These are phyloP conservation scores for Pollimyrus isidori DNA, from an alignment of 2,113 vertebrate genomes.

Conservation along the genomic window DNA sequence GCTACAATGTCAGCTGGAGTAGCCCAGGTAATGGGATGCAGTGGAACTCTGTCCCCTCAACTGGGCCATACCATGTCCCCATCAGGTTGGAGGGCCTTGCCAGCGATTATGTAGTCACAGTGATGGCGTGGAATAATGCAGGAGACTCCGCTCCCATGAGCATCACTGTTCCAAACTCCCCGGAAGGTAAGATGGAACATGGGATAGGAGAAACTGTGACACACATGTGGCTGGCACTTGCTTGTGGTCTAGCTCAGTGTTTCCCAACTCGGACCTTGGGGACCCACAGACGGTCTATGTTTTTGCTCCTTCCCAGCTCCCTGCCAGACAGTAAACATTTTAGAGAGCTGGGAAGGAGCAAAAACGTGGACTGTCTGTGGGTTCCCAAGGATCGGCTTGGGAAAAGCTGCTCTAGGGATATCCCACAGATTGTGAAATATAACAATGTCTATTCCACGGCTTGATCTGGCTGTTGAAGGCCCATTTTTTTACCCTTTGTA, in stretches of 20 bases:
- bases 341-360: not conserved
- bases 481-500: not conserved
- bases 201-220: not conserved
- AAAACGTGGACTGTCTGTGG: not conserved
- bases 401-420: not conserved
- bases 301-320: not conserved
- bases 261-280: not conserved
- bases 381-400: not conserved
- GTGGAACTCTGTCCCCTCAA: slow-evolving; percentile 22
- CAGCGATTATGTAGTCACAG: slow-evolving; percentile 32
- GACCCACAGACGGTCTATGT: not conserved
- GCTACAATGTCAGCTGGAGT: slow-evolving; percentile 49
- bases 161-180: slow-evolving; percentile 34
- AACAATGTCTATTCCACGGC: not conserved
- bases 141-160: slow-evolving; percentile 43
- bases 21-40: slow-evolving; percentile 31
- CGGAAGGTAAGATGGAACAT: slow-evolving; percentile 40
- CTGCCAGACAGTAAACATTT: not conserved
- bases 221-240: not conserved
- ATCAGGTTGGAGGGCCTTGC: slow-evolving; percentile 43
- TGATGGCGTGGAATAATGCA: slow-evolving; percentile 42
- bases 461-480: not conserved
- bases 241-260: not conserved
- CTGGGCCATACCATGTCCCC: not conserved
- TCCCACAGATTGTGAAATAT: not conserved